Conservation (phyloP, 2,113 vertebrate species). For the Anhinga rufa region DNA sequence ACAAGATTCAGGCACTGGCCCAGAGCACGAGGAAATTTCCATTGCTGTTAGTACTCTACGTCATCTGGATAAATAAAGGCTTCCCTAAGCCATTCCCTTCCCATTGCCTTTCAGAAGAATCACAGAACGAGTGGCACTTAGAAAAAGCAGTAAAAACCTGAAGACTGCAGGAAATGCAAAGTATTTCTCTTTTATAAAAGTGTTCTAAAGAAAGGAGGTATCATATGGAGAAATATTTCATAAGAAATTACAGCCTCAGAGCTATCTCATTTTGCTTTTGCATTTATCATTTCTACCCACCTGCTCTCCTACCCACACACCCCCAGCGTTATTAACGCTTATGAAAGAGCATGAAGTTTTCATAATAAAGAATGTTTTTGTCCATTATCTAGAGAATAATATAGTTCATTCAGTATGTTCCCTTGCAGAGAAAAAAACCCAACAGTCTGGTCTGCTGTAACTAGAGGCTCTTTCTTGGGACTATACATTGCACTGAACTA, state of each 20-base stretch:
- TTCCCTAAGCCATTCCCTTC: not conserved
- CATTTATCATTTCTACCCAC: not conserved
- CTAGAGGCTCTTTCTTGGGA: not conserved
- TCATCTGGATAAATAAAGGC: not conserved
- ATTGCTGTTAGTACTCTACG: not conserved
- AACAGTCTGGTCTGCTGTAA: not conserved
- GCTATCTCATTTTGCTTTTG: not conserved
- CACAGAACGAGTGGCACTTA: not conserved
- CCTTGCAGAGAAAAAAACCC: not conserved
- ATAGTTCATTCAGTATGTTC: not conserved
- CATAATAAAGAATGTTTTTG: not conserved
- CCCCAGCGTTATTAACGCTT: not conserved
- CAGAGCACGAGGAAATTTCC: not conserved
- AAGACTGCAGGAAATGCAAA: not conserved
- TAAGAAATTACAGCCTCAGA: conserved; percentile 7
- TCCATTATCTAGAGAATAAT: not conserved
- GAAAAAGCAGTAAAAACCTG: not conserved
- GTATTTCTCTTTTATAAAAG: not conserved
- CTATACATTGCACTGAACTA: not conserved
- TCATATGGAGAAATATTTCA: not conserved
- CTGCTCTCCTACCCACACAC: not conserved
- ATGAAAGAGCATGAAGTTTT: conserved; percentile 22
- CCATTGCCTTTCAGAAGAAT: not conserved
- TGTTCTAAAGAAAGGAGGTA: not conserved
- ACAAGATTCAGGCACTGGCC: not conserved